Percentiles rank a stretch among this genome's conserved stretches.
phyloP scores from a whole-genome alignment of 2,888 invertebrate genomes.

The Torymus texanus region DNA sequence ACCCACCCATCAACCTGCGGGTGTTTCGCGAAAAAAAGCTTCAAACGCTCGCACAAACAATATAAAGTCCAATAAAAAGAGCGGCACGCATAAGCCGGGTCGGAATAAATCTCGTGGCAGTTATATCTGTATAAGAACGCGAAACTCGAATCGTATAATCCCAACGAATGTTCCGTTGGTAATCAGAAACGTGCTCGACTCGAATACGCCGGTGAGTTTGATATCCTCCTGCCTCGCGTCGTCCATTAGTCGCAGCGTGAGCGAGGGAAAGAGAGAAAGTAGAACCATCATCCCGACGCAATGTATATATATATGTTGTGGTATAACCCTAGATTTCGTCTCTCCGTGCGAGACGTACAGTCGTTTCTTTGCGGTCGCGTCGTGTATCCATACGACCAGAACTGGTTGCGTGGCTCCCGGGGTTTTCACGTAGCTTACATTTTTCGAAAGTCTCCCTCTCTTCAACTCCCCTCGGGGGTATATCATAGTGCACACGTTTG shows the following conservation, averaged over 20 bases:
- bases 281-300: not conserved
- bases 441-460: not conserved
- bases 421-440: not conserved
- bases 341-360: too few relatives aligned
- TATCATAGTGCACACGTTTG: too few relatives aligned
- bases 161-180: slow-evolving; percentile 36
- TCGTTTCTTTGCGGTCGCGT: too few relatives aligned
- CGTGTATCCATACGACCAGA: not conserved
- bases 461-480: not conserved
- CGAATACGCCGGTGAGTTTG: slow-evolving; percentile 22
- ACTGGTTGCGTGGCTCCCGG: too few relatives aligned
- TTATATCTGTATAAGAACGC: slow-evolving; percentile 24
- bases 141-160: slow-evolving; percentile 47
- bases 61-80: slow-evolving; percentile 29
- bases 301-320: too few relatives aligned
- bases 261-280: slow-evolving; percentile 12
- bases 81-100: slow-evolving; percentile 1
- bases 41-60: slow-evolving; percentile 8
- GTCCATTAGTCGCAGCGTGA: slow-evolving; percentile 25
- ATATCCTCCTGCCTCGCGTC: slow-evolving; percentile 18
- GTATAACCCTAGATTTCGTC: too few relatives aligned
- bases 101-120: slow-evolving; percentile 32
- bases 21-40: not conserved
- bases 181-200: slow-evolving; percentile 49
- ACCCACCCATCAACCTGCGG: not conserved